Percentiles rank a stretch among this genome's conserved stretches.
Conservation (phyloP, 2,888 invertebrate species). For the Lepidochrysops patricia region DNA sequence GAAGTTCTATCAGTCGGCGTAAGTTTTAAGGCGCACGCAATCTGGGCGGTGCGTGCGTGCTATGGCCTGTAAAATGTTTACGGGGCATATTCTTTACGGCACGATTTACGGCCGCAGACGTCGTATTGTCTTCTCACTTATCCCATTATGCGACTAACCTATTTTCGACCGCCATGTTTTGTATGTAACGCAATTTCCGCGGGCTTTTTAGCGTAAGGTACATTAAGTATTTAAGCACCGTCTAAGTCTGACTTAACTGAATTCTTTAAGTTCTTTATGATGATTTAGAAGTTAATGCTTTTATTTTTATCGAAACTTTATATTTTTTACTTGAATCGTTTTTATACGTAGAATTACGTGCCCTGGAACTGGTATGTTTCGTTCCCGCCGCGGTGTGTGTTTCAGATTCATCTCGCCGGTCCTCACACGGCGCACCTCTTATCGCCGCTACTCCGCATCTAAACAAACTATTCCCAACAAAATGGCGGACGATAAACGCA, state of each 20-base stretch:
- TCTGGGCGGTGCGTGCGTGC: constrained; percentile 33
- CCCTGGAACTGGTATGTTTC: background rate
- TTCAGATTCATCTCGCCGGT: constrained; percentile 1
- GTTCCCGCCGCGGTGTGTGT: background rate
- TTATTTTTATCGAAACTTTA: no score
- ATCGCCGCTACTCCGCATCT: background rate
- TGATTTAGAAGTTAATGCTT: no score
- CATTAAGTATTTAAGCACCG: no score
- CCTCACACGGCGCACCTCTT: background rate
- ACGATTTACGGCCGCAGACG: constrained; percentile 32
- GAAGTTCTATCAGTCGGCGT: constrained; percentile 11
- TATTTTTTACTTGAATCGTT: background rate
- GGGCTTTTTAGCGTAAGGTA: background rate
- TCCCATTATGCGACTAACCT: constrained; percentile 25
- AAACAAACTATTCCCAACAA: constrained; percentile 1
- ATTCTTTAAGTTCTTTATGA: no score
- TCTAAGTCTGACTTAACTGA: no score
- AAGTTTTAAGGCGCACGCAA: constrained; percentile 22
- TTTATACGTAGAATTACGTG: background rate
- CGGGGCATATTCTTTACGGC: constrained; percentile 38
- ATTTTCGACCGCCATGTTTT: constrained; percentile 20
- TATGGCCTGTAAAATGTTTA: constrained; percentile 51
- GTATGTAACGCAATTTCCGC: background rate
- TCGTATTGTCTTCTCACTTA: constrained; percentile 29
- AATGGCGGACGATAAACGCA: constrained; percentile 4